phyloP scores from a whole-genome alignment of 1,140 invertebrate genomes.

The Schlechtendalia chinensis region DNA sequence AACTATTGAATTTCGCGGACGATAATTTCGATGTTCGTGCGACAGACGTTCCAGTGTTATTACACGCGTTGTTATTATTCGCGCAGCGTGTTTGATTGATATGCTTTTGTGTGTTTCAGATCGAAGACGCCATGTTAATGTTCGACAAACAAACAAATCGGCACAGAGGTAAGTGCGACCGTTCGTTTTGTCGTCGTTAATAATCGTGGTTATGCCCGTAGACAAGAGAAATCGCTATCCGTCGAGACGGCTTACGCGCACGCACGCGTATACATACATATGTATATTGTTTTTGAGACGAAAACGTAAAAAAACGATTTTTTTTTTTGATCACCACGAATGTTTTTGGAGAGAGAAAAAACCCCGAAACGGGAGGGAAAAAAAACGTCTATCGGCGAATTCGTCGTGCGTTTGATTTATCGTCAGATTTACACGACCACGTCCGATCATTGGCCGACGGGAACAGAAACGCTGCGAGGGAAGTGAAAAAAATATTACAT shows the following conservation, averaged over 20 bases:
- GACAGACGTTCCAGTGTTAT: background rate
- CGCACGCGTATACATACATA: background rate
- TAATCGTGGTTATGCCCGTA: background rate
- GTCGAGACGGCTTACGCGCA: background rate
- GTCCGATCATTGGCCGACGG: constrained; percentile 42
- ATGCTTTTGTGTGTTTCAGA: constrained; percentile 72
- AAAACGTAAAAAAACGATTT: too few relatives aligned
- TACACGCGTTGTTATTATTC: background rate
- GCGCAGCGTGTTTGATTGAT: constrained; percentile 16
- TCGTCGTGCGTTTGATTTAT: constrained; percentile 48
- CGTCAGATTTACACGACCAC: constrained; percentile 44
- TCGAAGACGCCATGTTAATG: constrained; percentile 99
- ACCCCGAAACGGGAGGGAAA: background rate
- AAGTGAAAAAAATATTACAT: constrained; percentile 31
- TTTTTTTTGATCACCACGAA: background rate
- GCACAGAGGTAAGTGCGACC: constrained; percentile 91
- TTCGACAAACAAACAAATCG: constrained; percentile 99
- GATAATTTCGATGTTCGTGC: background rate
- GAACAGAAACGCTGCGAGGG: background rate
- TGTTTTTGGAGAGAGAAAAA: constrained; percentile 34
- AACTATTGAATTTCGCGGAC: constrained; percentile 6
- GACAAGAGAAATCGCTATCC: background rate
- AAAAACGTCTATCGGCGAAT: constrained; percentile 41
- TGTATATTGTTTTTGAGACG: background rate
- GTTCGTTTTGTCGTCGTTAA: background rate